phyloP scores from a whole-genome alignment of 2,888 invertebrate species.

The Thymelicus lineola region DNA sequence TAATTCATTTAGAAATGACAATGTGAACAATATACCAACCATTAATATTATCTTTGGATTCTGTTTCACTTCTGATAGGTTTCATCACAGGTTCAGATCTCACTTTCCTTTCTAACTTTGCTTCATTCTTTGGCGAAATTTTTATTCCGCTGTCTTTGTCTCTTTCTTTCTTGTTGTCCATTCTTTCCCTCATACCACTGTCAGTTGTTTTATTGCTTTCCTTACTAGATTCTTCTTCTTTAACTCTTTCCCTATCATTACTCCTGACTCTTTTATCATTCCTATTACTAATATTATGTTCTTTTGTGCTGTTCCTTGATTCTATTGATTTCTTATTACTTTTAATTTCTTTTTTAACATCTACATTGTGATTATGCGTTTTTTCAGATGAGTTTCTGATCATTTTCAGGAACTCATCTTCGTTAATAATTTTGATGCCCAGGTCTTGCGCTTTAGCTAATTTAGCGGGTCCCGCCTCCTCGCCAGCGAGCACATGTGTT shows the following conservation, averaged over 20 bases:
- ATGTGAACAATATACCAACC: background rate
- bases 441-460: slow-evolving; percentile 89
- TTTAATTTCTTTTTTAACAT: slow-evolving; percentile 46
- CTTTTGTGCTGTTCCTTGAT: slow-evolving; percentile 22
- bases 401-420: slow-evolving; percentile 93
- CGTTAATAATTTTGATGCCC: slow-evolving; percentile 90
- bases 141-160: slow-evolving; percentile 40
- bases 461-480: slow-evolving; percentile 94
- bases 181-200: slow-evolving; percentile 10
- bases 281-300: slow-evolving; percentile 41
- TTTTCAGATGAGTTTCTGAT: slow-evolving; percentile 85
- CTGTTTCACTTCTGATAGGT: slow-evolving; percentile 27
- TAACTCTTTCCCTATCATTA: slow-evolving; percentile 11
- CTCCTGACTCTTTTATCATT: slow-evolving; percentile 12
- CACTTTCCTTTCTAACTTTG: slow-evolving; percentile 24
- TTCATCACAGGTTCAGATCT: slow-evolving; percentile 34
- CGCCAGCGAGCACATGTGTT: slow-evolving; percentile 93
- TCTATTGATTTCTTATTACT: slow-evolving; percentile 17
- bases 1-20: background rate
- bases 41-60: slow-evolving; percentile 21
- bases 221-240: slow-evolving; percentile 9
- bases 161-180: background rate
- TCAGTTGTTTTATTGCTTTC: slow-evolving; percentile 7
- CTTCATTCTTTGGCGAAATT: slow-evolving; percentile 41
- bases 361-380: slow-evolving; percentile 41